phyloP scores from a whole-genome alignment of 2,113 vertebrate species.

The Thunnus maccoyii region DNA sequence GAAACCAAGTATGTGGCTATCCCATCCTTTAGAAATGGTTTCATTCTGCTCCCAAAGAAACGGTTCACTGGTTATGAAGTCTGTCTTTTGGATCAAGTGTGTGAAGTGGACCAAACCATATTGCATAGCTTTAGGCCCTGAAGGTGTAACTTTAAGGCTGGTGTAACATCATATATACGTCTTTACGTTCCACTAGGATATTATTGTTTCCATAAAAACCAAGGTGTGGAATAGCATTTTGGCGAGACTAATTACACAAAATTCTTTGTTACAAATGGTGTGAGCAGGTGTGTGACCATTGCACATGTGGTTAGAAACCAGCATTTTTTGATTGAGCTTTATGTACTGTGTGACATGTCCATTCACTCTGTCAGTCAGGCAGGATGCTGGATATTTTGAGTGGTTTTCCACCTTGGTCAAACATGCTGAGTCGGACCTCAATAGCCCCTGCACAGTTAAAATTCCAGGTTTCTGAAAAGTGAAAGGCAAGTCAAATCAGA shows the following conservation, averaged over 20 bases:
- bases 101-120: slow-evolving; percentile 48
- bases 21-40: slow-evolving; percentile 6
- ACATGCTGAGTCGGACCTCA: slow-evolving; percentile 69
- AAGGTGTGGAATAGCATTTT: slow-evolving; percentile 67
- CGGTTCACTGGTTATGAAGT: slow-evolving; percentile 34
- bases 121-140: slow-evolving; percentile 35
- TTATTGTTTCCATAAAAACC: slow-evolving; percentile 74
- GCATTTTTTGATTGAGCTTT: slow-evolving; percentile 51
- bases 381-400: slow-evolving; percentile 46
- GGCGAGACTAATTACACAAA: slow-evolving; percentile 54
- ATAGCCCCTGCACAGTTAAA: slow-evolving; percentile 71
- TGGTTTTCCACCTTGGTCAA: slow-evolving; percentile 64
- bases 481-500: slow-evolving; percentile 69
- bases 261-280: slow-evolving; percentile 58
- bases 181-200: slow-evolving; percentile 54
- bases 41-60: slow-evolving; percentile 30
- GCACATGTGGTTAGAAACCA: slow-evolving; percentile 51
- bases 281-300: slow-evolving; percentile 64
- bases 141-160: slow-evolving; percentile 51
- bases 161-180: slow-evolving; percentile 58
- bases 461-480: slow-evolving; percentile 75
- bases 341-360: slow-evolving; percentile 55
- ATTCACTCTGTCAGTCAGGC: slow-evolving; percentile 52
- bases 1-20: slow-evolving; percentile 8
- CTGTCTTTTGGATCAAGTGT: slow-evolving; percentile 33